Conservation (phyloP, 2,797 vertebrate genomes). For the Tragelaphus oryx region DNA sequence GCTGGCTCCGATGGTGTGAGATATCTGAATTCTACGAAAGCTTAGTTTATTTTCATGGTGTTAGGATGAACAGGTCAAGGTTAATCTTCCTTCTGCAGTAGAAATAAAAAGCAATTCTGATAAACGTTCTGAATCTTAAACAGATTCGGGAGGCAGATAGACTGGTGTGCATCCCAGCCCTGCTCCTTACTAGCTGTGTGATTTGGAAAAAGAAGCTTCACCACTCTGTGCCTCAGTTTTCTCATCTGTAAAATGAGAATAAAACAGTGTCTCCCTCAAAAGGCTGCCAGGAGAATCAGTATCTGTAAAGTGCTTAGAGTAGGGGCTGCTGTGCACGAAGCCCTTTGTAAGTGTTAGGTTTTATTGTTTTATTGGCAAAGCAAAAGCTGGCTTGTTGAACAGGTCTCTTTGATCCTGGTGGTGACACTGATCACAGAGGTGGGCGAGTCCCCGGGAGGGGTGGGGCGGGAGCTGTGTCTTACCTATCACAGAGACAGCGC, state of each 20-base stretch:
- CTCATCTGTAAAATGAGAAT: neutral
- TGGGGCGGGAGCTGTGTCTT: slow-evolving; percentile 19
- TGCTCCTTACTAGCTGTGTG: neutral
- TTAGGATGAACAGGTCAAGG: neutral
- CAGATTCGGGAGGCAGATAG: neutral
- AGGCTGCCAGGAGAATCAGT: neutral
- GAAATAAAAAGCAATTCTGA: slow-evolving; percentile 11
- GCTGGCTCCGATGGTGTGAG: neutral
- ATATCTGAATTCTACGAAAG: neutral
- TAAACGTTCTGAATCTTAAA: neutral
- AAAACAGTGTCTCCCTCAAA: neutral
- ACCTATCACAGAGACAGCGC: slow-evolving; percentile 93
- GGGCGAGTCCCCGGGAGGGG: fast-evolving
- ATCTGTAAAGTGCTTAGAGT: neutral
- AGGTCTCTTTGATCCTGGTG: neutral
- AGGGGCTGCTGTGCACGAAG: neutral
- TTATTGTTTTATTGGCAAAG: neutral
- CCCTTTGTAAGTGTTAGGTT: neutral
- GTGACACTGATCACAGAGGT: neutral
- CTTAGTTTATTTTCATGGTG: neutral
- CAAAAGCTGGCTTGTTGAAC: neutral
- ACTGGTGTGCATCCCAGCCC: neutral
- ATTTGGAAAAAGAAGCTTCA: neutral
- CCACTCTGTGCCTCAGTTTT: neutral
- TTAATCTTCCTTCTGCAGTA: neutral